A percentile compares a stretch with the other conserved stretches of the same genome.
Evolutionary conservation across 2,888 invertebrate species (phyloP).

Genomic region (Chrysina gloriosa): DNA sequence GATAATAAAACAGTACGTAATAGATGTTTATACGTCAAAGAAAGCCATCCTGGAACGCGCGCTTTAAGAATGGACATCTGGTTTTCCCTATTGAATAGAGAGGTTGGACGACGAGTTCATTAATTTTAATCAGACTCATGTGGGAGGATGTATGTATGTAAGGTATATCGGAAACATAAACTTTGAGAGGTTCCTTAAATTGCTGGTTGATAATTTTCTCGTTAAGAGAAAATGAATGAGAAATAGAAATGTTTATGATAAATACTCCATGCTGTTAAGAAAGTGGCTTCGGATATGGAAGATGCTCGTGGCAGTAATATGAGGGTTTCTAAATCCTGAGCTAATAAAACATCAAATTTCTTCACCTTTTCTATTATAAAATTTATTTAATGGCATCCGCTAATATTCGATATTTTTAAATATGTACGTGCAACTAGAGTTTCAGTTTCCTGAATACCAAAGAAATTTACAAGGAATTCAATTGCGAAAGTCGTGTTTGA

Average conservation of each 20-base stretch:
- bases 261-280: background rate
- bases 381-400: no score
- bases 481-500: no score
- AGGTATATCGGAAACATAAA: conserved; percentile 22
- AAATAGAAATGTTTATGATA: background rate
- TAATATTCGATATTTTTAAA: no score
- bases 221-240: conserved; percentile 9
- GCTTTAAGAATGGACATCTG: conserved; percentile 10
- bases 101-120: conserved; percentile 19
- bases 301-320: background rate
- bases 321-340: background rate
- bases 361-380: no score
- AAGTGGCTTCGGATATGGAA: background rate
- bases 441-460: no score
- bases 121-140: conserved; percentile 24
- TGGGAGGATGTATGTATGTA: conserved; percentile 8
- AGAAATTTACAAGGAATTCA: no score
- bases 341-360: no score
- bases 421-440: no score
- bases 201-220: conserved; percentile 18
- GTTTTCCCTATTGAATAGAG: conserved; percentile 19
- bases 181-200: conserved; percentile 9
- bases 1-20: conserved; percentile 17
- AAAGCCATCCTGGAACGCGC: background rate
- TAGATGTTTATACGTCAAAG: conserved; percentile 12